These are phyloP conservation scores for Dasypus novemcinctus DNA, from an alignment of 2,113 vertebrate species.

Conservation along the genomic window DNA sequence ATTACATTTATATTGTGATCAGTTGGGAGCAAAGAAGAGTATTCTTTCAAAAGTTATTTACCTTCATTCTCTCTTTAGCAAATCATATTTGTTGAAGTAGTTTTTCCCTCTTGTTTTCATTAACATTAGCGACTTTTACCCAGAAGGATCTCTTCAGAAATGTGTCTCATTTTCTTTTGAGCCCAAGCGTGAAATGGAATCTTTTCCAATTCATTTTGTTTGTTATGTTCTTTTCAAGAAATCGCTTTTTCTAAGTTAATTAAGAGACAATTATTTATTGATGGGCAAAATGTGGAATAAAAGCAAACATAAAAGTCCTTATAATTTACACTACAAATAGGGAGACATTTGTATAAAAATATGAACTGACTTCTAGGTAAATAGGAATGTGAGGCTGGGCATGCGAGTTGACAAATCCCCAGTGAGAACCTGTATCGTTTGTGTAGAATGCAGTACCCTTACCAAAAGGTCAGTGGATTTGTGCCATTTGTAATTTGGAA, in stretches of 20 bases:
- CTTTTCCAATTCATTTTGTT: not conserved
- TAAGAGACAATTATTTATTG: not conserved
- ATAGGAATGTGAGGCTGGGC: not conserved
- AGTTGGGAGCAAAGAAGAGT: not conserved
- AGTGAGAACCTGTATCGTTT: accelerated
- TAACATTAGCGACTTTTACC: not conserved
- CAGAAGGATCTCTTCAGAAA: not conserved
- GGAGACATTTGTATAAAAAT: not conserved
- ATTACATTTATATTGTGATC: not conserved
- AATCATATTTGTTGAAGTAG: not conserved
- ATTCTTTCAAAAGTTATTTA: not conserved
- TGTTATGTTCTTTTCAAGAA: not conserved
- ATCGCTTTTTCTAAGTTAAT: not conserved
- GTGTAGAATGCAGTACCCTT: not conserved
- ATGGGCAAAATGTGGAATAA: not conserved
- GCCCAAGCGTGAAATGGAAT: accelerated
- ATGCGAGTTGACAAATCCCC: too few relatives aligned
- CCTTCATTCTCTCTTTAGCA: not conserved
- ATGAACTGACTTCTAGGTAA: not conserved
- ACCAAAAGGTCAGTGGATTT: too few relatives aligned
- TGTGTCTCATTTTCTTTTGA: not conserved
- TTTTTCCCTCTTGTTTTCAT: not conserved
- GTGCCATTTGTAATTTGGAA: not conserved
- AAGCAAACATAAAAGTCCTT: accelerated
- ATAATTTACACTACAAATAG: accelerated